A percentile compares a stretch with the other conserved stretches of the same genome.
Conservation (phyloP, 2,797 vertebrate species). For the Cynopterus sphinx region DNA sequence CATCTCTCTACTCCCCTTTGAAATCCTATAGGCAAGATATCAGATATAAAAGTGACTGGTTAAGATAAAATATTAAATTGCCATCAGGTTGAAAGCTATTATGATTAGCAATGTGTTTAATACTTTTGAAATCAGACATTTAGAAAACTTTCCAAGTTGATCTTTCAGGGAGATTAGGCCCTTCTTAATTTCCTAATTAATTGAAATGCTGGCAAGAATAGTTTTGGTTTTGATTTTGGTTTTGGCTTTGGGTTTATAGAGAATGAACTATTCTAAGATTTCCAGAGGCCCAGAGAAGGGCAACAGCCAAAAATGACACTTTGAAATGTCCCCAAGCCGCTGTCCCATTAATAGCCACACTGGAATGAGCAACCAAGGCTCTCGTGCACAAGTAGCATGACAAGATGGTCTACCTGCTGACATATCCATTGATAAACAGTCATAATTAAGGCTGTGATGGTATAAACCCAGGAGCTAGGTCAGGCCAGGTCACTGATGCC, state of each 20-base stretch:
- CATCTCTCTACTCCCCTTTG: neutral
- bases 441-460: neutral
- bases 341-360: neutral
- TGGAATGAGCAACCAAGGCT: conserved; percentile 1
- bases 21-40: conserved; percentile 27
- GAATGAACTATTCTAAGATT: conserved; percentile 30
- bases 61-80: conserved; percentile 43
- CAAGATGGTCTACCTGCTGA: neutral
- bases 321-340: conserved; percentile 16
- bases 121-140: conserved; percentile 48
- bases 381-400: neutral
- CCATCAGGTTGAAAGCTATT: conserved; percentile 37
- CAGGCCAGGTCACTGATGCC: neutral
- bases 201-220: conserved; percentile 60
- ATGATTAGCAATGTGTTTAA: neutral
- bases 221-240: conserved; percentile 43
- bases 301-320: conserved; percentile 36
- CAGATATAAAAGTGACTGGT: neutral
- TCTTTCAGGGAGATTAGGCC: conserved; percentile 54
- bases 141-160: neutral
- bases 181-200: conserved; percentile 70
- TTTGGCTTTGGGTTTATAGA: conserved; percentile 25
- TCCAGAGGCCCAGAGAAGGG: neutral
- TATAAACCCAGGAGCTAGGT: neutral
- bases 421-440: neutral